Conservation (phyloP, 2,797 vertebrate genomes). For the Aphelocoma californica region DNA sequence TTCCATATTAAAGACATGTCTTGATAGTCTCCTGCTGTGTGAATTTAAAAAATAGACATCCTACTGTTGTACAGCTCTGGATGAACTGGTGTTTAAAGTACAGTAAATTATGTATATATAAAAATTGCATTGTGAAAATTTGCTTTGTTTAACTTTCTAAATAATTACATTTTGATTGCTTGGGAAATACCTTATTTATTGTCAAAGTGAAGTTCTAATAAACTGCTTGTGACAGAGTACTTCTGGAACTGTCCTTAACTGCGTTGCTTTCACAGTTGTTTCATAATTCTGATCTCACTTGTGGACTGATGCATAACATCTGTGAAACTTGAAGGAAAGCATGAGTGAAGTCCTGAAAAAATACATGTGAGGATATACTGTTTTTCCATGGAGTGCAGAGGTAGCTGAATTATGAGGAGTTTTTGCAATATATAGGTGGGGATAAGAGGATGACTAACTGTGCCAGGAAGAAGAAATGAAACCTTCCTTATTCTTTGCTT, state of each 20-base stretch:
- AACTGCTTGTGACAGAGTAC: constrained; percentile 47
- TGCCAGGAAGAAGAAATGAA: neutral
- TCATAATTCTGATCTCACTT: neutral
- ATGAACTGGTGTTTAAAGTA: constrained; percentile 52
- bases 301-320: neutral
- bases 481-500: neutral
- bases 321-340: neutral
- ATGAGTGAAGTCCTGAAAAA: neutral
- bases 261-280: neutral
- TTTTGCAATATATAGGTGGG: neutral
- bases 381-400: neutral
- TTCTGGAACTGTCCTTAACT: neutral
- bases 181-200: constrained; percentile 66
- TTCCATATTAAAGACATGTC: neutral
- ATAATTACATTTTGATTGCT: constrained; percentile 56
- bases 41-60: neutral
- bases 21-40: neutral
- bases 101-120: constrained; percentile 66
- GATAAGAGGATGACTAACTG: neutral
- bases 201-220: constrained; percentile 62
- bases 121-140: constrained; percentile 47
- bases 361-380: neutral
- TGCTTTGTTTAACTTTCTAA: constrained; percentile 66
- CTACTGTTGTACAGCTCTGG: constrained; percentile 12
- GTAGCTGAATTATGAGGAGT: neutral